Evolutionary conservation across 2,113 vertebrate genomes (phyloP), one percentile per base, ranked within the genome.

Genomic region (Sterrhoptilus dennistouni): DNA sequence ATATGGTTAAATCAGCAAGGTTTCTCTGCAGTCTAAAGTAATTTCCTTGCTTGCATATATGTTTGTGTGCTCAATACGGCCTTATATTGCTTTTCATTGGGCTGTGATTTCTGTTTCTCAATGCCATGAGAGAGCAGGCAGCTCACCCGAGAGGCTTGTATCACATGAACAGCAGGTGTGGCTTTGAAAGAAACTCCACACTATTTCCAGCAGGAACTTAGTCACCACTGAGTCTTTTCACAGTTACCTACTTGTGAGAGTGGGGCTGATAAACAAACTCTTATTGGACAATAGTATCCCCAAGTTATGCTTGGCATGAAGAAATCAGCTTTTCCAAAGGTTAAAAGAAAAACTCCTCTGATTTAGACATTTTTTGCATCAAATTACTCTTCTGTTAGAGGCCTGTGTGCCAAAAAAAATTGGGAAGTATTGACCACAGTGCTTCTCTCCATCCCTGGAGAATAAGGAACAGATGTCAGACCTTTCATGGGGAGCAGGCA

Each of bases 161-260:
- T 70, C 38, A 66, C 21, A 81, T 0, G 9, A 89, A 68, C 16
- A 71, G 95, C 16, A 71, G 95, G 93, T 82, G 87, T 95, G 91
- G 83, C 89, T 60, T 82, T 79, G 50, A 63, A 88, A 90, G 89
- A 83, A 77, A 84, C 68, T 71, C 24, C 29, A 42, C 33, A 17
- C 22, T 89, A 24, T 66, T 91, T 96, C 76, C 56, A 84, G n/a
- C 68, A 95, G 91, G 72, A 92, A 84, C 56, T 92, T 92, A 81
- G 3, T 93, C 3, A 8, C 25, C 52, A n/a, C 29, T 45, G 61
- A 93, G n/a, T 87, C 53, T 81, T 87, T 80, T 89, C 91, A 75
- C 25, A 42, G 50, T 69, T 91, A 57, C 2, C 57, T 75, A 3
- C 65, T 69, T 3, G 0, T 60, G 45, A 49, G 25, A 90, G 16